Evolutionary conservation across 35 echinoderm and acorn worm species (phyloP).

Genomic region (Strongylocentrotus purpuratus): DNA sequence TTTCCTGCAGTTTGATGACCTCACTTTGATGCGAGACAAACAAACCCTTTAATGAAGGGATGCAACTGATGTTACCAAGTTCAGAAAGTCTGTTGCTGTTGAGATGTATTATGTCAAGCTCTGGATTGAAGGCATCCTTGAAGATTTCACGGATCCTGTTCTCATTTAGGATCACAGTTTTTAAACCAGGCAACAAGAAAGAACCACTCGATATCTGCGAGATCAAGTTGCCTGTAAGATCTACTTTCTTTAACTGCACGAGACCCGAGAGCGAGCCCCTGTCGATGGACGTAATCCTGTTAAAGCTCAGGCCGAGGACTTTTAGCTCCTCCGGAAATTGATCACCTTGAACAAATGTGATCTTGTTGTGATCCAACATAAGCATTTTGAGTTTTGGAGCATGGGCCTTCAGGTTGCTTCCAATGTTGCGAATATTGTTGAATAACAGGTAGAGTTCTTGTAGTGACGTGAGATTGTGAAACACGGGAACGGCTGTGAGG

Average conservation of each 20-base stretch:
- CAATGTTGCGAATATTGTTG: background rate
- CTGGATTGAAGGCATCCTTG: background rate
- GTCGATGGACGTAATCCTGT: background rate
- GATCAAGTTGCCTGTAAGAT: background rate
- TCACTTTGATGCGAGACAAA: background rate
- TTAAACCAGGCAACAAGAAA: background rate
- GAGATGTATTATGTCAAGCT: background rate
- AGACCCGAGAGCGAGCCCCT: background rate
- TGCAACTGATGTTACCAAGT: background rate
- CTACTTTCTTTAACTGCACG: background rate
- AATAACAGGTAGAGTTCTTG: background rate
- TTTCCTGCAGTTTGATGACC: background rate
- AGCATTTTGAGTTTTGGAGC: background rate
- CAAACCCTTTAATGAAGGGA: background rate
- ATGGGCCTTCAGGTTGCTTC: background rate
- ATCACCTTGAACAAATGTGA: background rate
- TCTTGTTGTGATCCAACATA: background rate
- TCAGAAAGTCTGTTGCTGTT: background rate
- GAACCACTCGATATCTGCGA: background rate
- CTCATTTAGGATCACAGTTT: background rate
- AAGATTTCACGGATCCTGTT: background rate
- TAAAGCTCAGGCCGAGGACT: background rate
- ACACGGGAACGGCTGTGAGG: background rate
- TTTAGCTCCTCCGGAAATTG: background rate
- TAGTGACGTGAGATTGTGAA: background rate